Evolutionary conservation across 2,797 vertebrate species (phyloP).

Genomic region (Cichlasoma orientale): DNA sequence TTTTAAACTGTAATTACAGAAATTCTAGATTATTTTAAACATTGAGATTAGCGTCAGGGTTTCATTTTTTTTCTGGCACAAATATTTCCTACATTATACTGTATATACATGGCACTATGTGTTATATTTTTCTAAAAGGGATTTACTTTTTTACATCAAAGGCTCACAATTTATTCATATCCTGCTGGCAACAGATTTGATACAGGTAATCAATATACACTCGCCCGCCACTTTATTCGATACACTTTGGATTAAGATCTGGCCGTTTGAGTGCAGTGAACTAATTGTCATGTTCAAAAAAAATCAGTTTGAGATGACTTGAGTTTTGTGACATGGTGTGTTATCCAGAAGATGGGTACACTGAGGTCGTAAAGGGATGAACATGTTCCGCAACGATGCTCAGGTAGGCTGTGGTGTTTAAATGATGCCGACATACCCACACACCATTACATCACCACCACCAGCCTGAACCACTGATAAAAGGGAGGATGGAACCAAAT

Average conservation of each 20-base stretch:
- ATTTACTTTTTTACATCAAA: neutral
- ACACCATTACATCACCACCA: no score
- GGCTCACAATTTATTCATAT: neutral
- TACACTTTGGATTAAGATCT: neutral
- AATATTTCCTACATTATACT: neutral
- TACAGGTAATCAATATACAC: neutral
- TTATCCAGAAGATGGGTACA: no score
- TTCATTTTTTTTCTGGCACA: fast-evolving
- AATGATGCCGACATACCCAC: no score
- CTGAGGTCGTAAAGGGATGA: no score
- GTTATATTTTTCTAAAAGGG: neutral
- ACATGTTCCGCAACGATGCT: no score
- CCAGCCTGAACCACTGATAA: no score
- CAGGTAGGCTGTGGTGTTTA: no score
- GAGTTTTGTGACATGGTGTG: neutral
- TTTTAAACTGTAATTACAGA: neutral
- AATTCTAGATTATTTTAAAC: neutral
- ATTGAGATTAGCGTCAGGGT: neutral
- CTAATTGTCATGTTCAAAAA: no score
- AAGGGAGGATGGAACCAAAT: no score
- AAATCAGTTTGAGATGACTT: neutral
- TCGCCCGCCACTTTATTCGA: neutral
- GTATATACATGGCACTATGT: neutral
- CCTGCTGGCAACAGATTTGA: neutral
- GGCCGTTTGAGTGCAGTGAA: no score